Conservation (phyloP, 2,888 invertebrate genomes). For the Euspilapteryx auroguttella region DNA sequence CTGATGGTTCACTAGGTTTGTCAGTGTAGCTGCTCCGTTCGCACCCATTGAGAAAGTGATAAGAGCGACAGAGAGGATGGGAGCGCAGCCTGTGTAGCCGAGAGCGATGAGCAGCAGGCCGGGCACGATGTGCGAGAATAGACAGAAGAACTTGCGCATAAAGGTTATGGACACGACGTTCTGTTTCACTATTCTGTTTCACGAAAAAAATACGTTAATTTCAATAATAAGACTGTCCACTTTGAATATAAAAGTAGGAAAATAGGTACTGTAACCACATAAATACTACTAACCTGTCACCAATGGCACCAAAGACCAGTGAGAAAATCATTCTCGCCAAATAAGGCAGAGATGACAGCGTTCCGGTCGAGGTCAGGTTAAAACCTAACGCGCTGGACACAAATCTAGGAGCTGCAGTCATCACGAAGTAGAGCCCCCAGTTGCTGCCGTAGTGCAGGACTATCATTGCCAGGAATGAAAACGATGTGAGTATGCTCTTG, state of each 20-base stretch:
- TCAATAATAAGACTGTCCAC: no score
- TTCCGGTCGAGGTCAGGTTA: slow-evolving; percentile 70
- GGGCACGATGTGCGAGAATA: slow-evolving; percentile 64
- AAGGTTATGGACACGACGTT: slow-evolving; percentile 49
- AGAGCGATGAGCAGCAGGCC: slow-evolving; percentile 53
- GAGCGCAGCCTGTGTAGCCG: slow-evolving; percentile 65
- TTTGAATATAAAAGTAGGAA: no score
- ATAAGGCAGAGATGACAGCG: slow-evolving; percentile 71
- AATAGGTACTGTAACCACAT: no score
- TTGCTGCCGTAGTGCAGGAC: slow-evolving; percentile 74
- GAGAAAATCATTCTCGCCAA: slow-evolving; percentile 71
- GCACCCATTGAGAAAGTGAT: slow-evolving; percentile 70
- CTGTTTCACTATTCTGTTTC: slow-evolving; percentile 46
- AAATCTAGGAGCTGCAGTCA: slow-evolving; percentile 76
- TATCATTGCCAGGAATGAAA: slow-evolving; percentile 70
- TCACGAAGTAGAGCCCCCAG: slow-evolving; percentile 75
- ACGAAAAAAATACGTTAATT: background rate
- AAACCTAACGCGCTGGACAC: slow-evolving; percentile 73
- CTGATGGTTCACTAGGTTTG: slow-evolving; percentile 67
- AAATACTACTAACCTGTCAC: slow-evolving; percentile 62
- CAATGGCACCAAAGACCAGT: slow-evolving; percentile 70
- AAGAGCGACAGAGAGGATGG: slow-evolving; percentile 65
- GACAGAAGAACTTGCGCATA: slow-evolving; percentile 67
- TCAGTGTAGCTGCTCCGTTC: slow-evolving; percentile 64
- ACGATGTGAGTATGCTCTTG: slow-evolving; percentile 61